phyloP scores from a whole-genome alignment of 2,113 vertebrate species.

The Cinclus mexicanus region DNA sequence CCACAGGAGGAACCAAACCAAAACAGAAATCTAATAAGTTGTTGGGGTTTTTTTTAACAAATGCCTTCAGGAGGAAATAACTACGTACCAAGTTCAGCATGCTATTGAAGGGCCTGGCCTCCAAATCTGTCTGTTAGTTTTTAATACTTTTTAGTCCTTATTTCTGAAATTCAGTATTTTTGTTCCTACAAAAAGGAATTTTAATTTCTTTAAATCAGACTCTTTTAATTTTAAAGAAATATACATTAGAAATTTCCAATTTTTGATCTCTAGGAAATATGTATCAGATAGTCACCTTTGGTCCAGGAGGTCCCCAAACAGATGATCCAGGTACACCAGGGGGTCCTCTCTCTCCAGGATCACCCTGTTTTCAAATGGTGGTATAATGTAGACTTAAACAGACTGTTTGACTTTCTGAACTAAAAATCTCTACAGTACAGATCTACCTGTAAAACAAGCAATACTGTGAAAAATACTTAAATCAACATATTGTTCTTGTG shows the following conservation, averaged over 20 bases:
- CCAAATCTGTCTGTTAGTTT: neutral
- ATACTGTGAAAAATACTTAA: neutral
- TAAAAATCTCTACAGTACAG: neutral
- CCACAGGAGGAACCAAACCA: neutral
- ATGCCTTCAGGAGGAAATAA: neutral
- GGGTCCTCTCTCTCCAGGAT: constrained; percentile 49
- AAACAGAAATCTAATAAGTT: neutral
- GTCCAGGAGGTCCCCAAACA: constrained; percentile 64
- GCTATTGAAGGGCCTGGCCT: neutral
- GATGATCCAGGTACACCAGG: constrained; percentile 63
- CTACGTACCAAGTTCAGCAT: neutral
- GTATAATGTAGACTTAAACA: neutral
- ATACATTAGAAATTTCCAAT: neutral
- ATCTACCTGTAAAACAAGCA: neutral
- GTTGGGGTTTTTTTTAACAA: neutral
- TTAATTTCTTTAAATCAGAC: neutral
- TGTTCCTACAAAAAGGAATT: neutral
- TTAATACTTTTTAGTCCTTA: neutral
- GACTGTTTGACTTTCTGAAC: neutral
- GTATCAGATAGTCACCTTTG: constrained; percentile 63
- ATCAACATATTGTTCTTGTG: neutral
- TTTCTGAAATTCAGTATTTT: neutral
- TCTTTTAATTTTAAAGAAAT: neutral
- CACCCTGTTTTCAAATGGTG: constrained; percentile 60
- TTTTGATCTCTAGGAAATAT: neutral